Conservation (phyloP, 2,888 invertebrate species). For the Heliconius ismenius region DNA sequence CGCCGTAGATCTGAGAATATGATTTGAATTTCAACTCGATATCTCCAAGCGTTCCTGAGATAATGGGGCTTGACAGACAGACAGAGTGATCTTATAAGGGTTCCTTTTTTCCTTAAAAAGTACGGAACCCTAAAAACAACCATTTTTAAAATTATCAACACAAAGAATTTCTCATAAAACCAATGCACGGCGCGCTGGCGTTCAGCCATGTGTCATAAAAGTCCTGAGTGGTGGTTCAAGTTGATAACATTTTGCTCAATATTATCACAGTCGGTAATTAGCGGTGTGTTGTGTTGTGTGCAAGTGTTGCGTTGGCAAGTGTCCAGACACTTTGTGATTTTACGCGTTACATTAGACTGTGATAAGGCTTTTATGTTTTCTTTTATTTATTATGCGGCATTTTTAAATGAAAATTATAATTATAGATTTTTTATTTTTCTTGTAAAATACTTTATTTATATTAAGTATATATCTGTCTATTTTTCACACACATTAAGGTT, state of each 20-base stretch:
- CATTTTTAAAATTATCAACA: neutral
- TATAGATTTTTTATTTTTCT: too few species aligned
- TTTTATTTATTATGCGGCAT: neutral
- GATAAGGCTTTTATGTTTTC: slow-evolving; percentile 15
- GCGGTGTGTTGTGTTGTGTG: slow-evolving; percentile 16
- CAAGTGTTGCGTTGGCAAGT: slow-evolving; percentile 17
- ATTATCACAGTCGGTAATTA: slow-evolving; percentile 27
- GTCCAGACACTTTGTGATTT: slow-evolving; percentile 22
- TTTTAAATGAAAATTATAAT: neutral
- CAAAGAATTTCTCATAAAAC: slow-evolving; percentile 2
- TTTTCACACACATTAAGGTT: too few species aligned
- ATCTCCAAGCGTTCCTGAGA: too few species aligned
- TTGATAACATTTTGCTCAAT: slow-evolving; percentile 26
- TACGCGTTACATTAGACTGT: slow-evolving; percentile 16
- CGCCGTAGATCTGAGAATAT: too few species aligned
- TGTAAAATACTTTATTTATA: too few species aligned
- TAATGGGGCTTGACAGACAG: too few species aligned
- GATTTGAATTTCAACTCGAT: too few species aligned
- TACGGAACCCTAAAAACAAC: neutral
- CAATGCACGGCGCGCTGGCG: slow-evolving; percentile 17
- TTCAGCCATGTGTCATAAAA: slow-evolving; percentile 23
- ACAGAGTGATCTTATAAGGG: too few species aligned
- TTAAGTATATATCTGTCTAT: too few species aligned
- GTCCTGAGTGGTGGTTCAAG: slow-evolving; percentile 14
- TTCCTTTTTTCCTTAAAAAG: neutral